Evolutionary conservation across 2,113 vertebrate species (phyloP).

Genomic region (Eretmodus cyanostictus): DNA sequence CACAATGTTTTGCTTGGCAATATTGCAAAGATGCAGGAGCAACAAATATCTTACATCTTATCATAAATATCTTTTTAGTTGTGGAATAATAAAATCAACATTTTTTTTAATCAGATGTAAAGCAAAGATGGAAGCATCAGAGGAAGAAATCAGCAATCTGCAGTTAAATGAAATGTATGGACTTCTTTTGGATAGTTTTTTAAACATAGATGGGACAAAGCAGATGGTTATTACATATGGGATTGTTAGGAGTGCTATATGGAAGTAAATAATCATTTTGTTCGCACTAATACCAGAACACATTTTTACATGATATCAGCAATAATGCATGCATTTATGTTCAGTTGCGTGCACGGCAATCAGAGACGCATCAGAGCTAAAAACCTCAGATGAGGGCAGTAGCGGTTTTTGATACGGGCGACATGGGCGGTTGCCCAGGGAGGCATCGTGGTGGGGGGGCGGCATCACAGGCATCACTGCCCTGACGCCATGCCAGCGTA

Average conservation of each 20-base stretch:
- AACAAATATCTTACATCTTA: not conserved
- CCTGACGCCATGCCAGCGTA: not conserved
- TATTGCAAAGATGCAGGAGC: not conserved
- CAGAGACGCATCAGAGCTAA: not conserved
- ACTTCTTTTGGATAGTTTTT: not conserved
- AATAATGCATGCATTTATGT: not conserved
- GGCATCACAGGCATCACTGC: not conserved
- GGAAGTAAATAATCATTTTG: not conserved
- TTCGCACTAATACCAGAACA: not conserved
- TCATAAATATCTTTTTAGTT: not conserved
- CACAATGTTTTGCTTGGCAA: not conserved
- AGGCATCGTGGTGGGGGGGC: not conserved
- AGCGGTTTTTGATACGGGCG: not conserved
- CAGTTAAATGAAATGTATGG: not conserved
- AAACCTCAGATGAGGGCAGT: not conserved
- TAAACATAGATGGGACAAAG: not conserved
- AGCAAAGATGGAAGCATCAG: not conserved
- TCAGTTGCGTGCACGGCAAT: not conserved
- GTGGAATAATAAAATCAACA: not conserved
- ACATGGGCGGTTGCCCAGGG: not conserved
- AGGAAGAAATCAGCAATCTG: not conserved
- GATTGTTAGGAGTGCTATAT: not conserved
- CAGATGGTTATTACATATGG: not conserved
- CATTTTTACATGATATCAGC: not conserved
- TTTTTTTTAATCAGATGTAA: not conserved